These are phyloP conservation scores for Theristicus caerulescens DNA, from an alignment of 2,113 vertebrate species.

Conservation along the genomic window DNA sequence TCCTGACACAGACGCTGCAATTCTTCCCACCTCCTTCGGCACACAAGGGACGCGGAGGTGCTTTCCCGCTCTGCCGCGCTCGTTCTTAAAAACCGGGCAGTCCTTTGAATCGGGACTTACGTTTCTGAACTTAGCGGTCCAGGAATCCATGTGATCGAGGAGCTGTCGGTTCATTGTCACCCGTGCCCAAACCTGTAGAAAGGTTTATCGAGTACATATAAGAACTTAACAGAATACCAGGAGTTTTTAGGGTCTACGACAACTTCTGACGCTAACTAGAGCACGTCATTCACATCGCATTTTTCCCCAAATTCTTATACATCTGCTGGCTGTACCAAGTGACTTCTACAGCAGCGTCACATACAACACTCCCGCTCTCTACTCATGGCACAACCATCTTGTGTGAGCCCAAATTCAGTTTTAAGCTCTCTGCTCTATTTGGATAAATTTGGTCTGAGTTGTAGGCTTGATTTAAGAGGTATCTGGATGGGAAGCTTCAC, in stretches of 20 bases:
- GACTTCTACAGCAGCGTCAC: neutral
- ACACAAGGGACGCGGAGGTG: accelerated
- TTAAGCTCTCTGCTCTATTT: neutral
- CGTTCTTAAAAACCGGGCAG: neutral
- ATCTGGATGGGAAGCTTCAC: neutral
- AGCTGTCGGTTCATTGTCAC: slow-evolving; percentile 87
- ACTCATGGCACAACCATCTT: neutral
- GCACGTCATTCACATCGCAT: accelerated
- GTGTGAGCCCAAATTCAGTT: neutral
- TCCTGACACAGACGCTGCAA: neutral
- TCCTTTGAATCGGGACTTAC: slow-evolving; percentile 67
- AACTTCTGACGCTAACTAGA: neutral
- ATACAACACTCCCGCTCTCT: neutral
- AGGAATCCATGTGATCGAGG: slow-evolving; percentile 88
- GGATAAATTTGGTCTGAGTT: neutral
- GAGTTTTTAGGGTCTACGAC: neutral
- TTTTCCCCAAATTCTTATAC: neutral
- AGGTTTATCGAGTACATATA: neutral
- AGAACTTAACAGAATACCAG: neutral
- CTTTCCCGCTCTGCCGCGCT: neutral
- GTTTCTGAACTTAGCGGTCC: slow-evolving; percentile 95
- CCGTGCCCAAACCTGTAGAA: slow-evolving; percentile 89
- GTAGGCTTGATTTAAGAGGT: neutral
- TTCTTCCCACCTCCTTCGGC: neutral
- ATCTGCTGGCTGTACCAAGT: neutral